Percentiles rank a stretch among this genome's conserved stretches.
phyloP scores from a whole-genome alignment of 1,140 invertebrate genomes.

The Chymomyza costata region DNA sequence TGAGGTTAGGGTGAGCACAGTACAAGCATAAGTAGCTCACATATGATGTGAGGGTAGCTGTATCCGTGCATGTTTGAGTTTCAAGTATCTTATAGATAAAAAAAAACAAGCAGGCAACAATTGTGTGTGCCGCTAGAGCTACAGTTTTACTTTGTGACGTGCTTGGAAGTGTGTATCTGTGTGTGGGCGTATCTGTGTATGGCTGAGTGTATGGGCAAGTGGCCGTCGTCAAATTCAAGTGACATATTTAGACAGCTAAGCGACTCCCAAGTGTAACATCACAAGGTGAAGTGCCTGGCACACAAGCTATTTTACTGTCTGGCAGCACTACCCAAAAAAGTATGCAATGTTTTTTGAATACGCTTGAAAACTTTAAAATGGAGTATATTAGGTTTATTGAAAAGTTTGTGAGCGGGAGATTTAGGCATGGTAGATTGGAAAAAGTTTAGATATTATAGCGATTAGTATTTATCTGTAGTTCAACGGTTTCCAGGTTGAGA shows the following conservation, averaged over 20 bases:
- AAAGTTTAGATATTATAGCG: no score
- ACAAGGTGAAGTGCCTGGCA: conserved; percentile 57
- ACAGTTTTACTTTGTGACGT: background rate
- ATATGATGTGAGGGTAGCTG: conserved; percentile 40
- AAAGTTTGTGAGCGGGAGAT: no score
- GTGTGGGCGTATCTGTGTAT: no score
- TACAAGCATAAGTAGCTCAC: conserved; percentile 32
- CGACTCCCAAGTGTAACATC: conserved; percentile 58
- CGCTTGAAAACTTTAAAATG: no score
- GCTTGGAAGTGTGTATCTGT: no score
- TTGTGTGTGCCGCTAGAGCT: conserved; percentile 28
- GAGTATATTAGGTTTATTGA: no score
- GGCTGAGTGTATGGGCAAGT: no score
- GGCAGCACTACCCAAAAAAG: conserved; percentile 21
- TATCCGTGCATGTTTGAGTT: conserved; percentile 7
- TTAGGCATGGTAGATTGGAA: no score
- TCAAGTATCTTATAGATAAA: background rate
- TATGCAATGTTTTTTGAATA: conserved; percentile 28
- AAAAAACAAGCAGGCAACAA: conserved; percentile 46
- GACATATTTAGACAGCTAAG: conserved; percentile 73
- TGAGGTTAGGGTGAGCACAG: no score
- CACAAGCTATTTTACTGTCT: conserved; percentile 53
- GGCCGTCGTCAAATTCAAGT: conserved; percentile 71
- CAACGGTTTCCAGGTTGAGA: no score
- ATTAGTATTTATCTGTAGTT: no score